Conservation (phyloP, 1,140 invertebrate genomes). For the Bombus superbus region DNA sequence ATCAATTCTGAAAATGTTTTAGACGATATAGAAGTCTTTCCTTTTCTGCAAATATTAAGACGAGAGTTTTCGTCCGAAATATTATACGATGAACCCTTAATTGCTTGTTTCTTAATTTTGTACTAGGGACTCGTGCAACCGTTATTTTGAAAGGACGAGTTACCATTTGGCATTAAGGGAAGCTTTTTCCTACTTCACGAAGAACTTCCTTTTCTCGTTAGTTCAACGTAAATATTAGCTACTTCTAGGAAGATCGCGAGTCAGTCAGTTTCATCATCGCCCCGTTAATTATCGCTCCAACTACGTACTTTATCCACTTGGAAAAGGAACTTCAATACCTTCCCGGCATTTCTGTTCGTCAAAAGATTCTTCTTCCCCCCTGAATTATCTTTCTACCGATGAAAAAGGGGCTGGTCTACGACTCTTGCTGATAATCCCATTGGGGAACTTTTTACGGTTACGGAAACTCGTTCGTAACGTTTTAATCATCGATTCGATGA, state of each 20-base stretch:
- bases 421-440: neutral
- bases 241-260: neutral
- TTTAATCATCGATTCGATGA: neutral
- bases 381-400: neutral
- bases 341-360: neutral
- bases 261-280: conserved; percentile 1
- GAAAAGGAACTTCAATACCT: neutral
- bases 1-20: neutral
- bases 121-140: neutral
- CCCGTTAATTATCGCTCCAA: neutral
- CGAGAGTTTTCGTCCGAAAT: no score
- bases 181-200: neutral
- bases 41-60: no score
- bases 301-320: neutral
- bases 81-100: no score
- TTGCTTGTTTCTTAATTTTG: neutral
- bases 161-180: neutral
- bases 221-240: neutral
- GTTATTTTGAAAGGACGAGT: no score
- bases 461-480: neutral
- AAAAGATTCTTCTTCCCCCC: neutral
- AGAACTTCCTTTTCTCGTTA: neutral
- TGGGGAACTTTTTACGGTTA: no score
- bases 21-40: no score
- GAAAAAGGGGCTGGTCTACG: neutral